These are phyloP conservation scores for Megaceryle alcyon DNA, from an alignment of 2,797 vertebrate species.

Conservation along the genomic window DNA sequence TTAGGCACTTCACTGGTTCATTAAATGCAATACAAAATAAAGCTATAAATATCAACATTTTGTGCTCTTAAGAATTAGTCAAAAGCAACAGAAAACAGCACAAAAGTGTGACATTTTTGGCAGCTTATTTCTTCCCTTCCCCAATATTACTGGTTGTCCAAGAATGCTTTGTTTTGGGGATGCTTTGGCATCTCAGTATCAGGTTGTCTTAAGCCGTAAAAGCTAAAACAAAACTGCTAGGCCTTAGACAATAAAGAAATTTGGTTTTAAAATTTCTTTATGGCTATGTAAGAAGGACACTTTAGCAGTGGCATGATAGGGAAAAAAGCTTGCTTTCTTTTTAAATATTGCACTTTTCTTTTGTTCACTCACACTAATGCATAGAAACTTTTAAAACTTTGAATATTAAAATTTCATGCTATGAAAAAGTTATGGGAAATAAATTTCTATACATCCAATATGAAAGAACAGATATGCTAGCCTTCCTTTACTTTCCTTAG, in stretches of 20 bases:
- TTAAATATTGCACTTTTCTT: slow-evolving; percentile 82
- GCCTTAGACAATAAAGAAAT: slow-evolving; percentile 77
- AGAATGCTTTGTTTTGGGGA: slow-evolving; percentile 61
- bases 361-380: slow-evolving; percentile 81
- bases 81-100: slow-evolving; percentile 73
- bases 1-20: slow-evolving; percentile 82
- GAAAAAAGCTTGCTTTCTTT: slow-evolving; percentile 66
- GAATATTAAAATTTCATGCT: slow-evolving; percentile 67
- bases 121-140: slow-evolving; percentile 71
- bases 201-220: slow-evolving; percentile 69
- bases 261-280: slow-evolving; percentile 75
- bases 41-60: slow-evolving; percentile 78
- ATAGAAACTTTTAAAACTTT: slow-evolving; percentile 75
- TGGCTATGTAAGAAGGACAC: slow-evolving; percentile 77
- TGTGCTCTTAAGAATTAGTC: slow-evolving; percentile 77
- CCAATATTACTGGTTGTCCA: slow-evolving; percentile 33
- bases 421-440: slow-evolving; percentile 69
- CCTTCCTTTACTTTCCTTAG: slow-evolving; percentile 68
- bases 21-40: slow-evolving; percentile 79
- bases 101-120: slow-evolving; percentile 78
- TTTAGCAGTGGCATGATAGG: slow-evolving; percentile 73
- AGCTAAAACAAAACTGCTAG: slow-evolving; percentile 69
- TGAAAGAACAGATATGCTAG: slow-evolving; percentile 67
- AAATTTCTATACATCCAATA: slow-evolving; percentile 74
- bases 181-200: slow-evolving; percentile 77